Conservation (phyloP, 2,113 vertebrate genomes). For the Forbesichthys agassizii region DNA sequence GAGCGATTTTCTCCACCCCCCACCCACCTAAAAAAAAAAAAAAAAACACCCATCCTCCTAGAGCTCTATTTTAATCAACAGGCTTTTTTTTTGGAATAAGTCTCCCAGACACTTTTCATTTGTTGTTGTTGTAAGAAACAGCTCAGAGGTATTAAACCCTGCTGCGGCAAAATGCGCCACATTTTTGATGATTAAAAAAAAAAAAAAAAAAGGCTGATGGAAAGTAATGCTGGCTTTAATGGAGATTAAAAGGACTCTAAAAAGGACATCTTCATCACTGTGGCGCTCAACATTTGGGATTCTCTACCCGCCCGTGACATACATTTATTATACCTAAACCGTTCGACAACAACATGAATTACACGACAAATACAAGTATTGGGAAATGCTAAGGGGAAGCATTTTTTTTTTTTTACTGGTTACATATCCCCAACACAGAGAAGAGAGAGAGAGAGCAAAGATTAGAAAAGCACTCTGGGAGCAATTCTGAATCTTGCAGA, state of each 20-base stretch:
- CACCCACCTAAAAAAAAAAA: too few species aligned
- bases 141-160: constrained; percentile 41
- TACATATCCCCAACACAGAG: constrained; percentile 50
- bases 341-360: constrained; percentile 23
- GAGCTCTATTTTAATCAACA: constrained; percentile 67
- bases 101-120: constrained; percentile 25
- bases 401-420: constrained; percentile 20
- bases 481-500: constrained; percentile 69
- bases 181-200: constrained; percentile 28
- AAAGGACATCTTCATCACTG: constrained; percentile 17
- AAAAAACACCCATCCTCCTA: constrained; percentile 9
- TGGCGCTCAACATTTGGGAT: not conserved
- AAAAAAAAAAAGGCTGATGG: constrained; percentile 1
- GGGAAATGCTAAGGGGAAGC: constrained; percentile 44
- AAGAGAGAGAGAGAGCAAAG: constrained; percentile 32
- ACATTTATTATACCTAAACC: constrained; percentile 31
- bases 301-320: not conserved
- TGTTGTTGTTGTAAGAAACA: constrained; percentile 34
- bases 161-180: constrained; percentile 28
- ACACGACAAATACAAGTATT: constrained; percentile 31
- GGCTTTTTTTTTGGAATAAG: constrained; percentile 30
- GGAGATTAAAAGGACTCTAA: constrained; percentile 21
- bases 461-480: constrained; percentile 66
- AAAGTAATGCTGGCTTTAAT: constrained; percentile 21
- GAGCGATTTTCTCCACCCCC: constrained; percentile 31